A percentile compares a stretch with the other conserved stretches of the same genome.
These are phyloP conservation scores for Pangasius sanitwongsei DNA, from an alignment of 2,797 vertebrate genomes.

Conservation along the genomic window DNA sequence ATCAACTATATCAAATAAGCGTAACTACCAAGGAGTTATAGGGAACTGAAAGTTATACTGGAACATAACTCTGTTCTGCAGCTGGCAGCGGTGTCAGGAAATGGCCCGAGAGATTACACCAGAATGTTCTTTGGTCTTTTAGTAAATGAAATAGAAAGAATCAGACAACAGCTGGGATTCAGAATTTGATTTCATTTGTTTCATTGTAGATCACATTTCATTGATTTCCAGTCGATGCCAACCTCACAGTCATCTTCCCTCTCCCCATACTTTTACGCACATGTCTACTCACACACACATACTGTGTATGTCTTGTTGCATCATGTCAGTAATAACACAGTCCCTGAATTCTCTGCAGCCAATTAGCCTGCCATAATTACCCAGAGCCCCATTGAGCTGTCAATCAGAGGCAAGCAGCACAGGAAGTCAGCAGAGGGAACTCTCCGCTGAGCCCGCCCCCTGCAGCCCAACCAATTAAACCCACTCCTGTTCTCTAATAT, in stretches of 20 bases:
- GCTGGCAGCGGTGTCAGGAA: background rate
- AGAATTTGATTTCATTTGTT: background rate
- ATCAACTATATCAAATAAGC: background rate
- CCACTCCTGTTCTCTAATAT: slow-evolving; percentile 53
- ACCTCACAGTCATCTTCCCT: background rate
- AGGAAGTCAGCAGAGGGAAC: slow-evolving; percentile 66
- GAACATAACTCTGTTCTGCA: background rate
- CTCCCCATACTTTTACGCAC: background rate
- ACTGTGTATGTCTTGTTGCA: slow-evolving; percentile 63
- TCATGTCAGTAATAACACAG: slow-evolving; percentile 79
- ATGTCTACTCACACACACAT: slow-evolving; percentile 5
- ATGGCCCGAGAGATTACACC: background rate
- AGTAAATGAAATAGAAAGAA: background rate
- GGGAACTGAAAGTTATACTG: background rate
- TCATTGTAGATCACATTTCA: background rate
- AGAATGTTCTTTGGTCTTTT: background rate
- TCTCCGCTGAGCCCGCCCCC: slow-evolving; percentile 51
- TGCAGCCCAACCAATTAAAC: slow-evolving; percentile 48
- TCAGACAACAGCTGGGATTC: background rate
- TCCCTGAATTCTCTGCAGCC: slow-evolving; percentile 77
- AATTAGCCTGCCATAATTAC: slow-evolving; percentile 81
- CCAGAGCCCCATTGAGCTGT: slow-evolving; percentile 80
- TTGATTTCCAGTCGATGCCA: background rate
- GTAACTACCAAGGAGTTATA: background rate
- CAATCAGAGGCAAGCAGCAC: slow-evolving; percentile 74